These are phyloP conservation scores for Hylaeus anthracinus DNA, from an alignment of 1,140 invertebrate genomes.

Conservation along the genomic window DNA sequence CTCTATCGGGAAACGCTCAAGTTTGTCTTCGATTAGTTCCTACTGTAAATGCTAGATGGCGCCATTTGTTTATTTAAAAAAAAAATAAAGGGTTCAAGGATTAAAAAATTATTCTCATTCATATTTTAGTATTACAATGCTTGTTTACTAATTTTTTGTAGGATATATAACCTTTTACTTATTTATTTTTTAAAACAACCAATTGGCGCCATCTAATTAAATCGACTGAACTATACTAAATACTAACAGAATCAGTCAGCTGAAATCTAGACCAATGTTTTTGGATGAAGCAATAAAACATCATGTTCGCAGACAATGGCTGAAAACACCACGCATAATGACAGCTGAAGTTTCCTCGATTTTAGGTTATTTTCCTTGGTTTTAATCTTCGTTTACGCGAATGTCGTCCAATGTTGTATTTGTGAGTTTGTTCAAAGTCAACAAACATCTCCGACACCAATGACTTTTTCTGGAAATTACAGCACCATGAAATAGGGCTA, in stretches of 20 bases:
- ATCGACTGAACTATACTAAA: too few relatives aligned
- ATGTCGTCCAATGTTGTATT: background rate
- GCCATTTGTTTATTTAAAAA: too few relatives aligned
- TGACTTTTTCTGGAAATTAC: background rate
- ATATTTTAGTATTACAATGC: too few relatives aligned
- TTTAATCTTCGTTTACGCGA: background rate
- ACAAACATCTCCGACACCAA: background rate
- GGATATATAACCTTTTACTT: too few relatives aligned
- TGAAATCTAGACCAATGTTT: background rate
- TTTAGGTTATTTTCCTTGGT: constrained; percentile 21
- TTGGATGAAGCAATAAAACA: background rate
- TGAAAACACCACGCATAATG: constrained; percentile 16
- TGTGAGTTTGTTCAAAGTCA: background rate
- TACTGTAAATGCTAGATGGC: too few relatives aligned
- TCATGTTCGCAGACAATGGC: background rate
- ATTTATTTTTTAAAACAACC: too few relatives aligned
- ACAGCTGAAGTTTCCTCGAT: constrained; percentile 7
- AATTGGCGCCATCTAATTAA: too few relatives aligned
- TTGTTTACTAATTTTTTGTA: too few relatives aligned
- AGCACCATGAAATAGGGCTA: constrained; percentile 27
- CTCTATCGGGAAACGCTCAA: too few relatives aligned
- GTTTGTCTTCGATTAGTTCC: too few relatives aligned
- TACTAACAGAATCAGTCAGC: background rate
- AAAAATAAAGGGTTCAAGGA: too few relatives aligned
- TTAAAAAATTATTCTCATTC: too few relatives aligned